Percentiles rank a stretch among this genome's conserved stretches.
phyloP scores from a whole-genome alignment of 2,888 invertebrate genomes.

The Pyrrhosoma nymphula region DNA sequence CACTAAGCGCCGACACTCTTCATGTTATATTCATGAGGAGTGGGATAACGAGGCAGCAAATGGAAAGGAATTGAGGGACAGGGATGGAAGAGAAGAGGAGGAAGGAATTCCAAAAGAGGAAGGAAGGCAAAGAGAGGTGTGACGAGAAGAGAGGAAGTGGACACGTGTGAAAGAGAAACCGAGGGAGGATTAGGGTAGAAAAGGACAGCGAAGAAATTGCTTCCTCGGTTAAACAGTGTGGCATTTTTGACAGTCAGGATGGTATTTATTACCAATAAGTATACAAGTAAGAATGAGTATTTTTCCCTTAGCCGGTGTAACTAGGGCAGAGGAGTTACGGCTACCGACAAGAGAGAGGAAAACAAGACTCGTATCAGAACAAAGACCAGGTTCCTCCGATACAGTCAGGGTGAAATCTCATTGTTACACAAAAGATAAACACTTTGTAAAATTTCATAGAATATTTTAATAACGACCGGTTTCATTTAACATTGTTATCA shows the following conservation, averaged over 20 bases:
- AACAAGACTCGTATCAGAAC: too few relatives aligned
- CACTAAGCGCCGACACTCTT: background rate
- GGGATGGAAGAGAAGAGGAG: background rate
- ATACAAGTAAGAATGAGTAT: background rate
- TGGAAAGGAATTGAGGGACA: background rate
- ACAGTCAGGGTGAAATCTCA: too few relatives aligned
- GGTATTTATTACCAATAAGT: background rate
- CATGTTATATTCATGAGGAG: conserved; percentile 3
- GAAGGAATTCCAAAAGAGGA: background rate
- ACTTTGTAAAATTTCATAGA: too few relatives aligned
- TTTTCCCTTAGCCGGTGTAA: background rate
- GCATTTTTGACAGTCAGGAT: background rate
- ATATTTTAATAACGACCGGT: too few relatives aligned
- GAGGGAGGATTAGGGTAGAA: background rate
- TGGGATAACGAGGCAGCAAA: background rate
- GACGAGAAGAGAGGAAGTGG: background rate
- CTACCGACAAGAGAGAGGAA: background rate
- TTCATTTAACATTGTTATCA: too few relatives aligned
- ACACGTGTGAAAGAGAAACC: background rate
- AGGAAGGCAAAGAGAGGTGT: background rate
- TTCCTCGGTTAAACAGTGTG: background rate
- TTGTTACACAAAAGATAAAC: too few relatives aligned
- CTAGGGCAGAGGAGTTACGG: background rate
- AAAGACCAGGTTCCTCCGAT: too few relatives aligned
- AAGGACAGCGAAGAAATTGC: background rate